phyloP scores from a whole-genome alignment of 2,113 vertebrate genomes.

The Sander vitreus region DNA sequence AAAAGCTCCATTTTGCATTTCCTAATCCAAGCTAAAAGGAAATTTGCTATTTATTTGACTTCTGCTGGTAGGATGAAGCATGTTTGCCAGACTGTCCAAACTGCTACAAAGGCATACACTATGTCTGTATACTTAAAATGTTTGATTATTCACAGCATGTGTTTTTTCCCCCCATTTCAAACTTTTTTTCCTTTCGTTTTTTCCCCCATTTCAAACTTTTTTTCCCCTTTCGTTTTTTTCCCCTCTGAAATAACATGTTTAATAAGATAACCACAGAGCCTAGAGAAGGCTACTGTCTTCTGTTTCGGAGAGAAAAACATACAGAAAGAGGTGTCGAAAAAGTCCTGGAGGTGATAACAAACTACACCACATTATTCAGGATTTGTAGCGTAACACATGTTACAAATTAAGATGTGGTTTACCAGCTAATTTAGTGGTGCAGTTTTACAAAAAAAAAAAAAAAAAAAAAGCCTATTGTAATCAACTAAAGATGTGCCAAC shows the following conservation, averaged over 20 bases:
- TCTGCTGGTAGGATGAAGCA: conserved; percentile 4
- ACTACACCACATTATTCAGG: conserved; percentile 14
- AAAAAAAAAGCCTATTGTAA: conserved; percentile 57
- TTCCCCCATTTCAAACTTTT: too few relatives aligned
- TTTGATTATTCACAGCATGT: conserved; percentile 13
- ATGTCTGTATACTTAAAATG: background rate
- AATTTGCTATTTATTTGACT: conserved; percentile 23
- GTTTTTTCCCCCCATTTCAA: background rate
- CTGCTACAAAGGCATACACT: background rate
- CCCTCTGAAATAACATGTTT: conserved; percentile 7
- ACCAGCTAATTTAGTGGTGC: conserved; percentile 73
- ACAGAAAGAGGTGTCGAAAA: conserved; percentile 5
- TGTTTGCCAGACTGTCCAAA: conserved; percentile 9
- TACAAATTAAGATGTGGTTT: conserved; percentile 75
- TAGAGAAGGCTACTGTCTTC: conserved; percentile 12
- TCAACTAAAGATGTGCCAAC: conserved; percentile 71
- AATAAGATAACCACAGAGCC: background rate
- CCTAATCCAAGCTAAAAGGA: background rate
- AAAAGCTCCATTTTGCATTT: background rate
- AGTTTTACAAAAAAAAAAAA: conserved; percentile 55
- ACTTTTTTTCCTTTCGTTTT: too few relatives aligned
- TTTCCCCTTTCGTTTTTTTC: too few relatives aligned
- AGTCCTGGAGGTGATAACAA: conserved; percentile 33
- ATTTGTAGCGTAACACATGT: conserved; percentile 58
- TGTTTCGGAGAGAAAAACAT: conserved; percentile 22